Percentiles rank a stretch among this genome's conserved stretches.
Conservation (phyloP, 2,797 vertebrate genomes). For the Sphaeramia orbicularis region DNA sequence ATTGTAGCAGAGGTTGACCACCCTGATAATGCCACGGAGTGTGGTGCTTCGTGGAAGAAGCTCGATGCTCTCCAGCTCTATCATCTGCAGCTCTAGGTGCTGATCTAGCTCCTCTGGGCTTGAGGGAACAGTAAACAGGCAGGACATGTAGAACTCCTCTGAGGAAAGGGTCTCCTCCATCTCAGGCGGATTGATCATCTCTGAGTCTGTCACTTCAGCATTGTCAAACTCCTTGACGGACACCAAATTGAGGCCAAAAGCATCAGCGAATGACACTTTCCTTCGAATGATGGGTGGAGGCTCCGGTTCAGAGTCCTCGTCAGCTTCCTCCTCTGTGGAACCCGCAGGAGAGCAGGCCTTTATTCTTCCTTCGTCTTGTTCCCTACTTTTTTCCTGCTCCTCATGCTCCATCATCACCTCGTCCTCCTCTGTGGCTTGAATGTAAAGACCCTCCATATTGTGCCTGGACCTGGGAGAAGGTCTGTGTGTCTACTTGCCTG, state of each 20-base stretch:
- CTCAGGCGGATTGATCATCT: slow-evolving; percentile 58
- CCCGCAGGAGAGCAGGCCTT: slow-evolving; percentile 83
- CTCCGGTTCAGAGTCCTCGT: slow-evolving; percentile 87
- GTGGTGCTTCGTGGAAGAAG: slow-evolving; percentile 87
- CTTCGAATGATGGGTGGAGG: slow-evolving; percentile 79
- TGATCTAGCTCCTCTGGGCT: slow-evolving; percentile 87
- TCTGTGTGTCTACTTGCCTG: no score
- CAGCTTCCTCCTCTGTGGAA: slow-evolving; percentile 82
- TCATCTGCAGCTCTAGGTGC: slow-evolving; percentile 87
- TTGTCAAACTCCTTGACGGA: slow-evolving; percentile 95
- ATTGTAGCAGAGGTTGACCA: slow-evolving; percentile 92
- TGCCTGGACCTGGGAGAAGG: slow-evolving; percentile 76
- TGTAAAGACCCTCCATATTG: slow-evolving; percentile 84
- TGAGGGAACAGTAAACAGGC: slow-evolving; percentile 87
- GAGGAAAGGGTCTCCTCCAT: slow-evolving; percentile 61
- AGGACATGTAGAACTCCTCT: slow-evolving; percentile 89
- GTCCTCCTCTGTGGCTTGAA: slow-evolving; percentile 76
- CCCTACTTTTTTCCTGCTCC: slow-evolving; percentile 27
- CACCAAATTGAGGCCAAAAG: slow-evolving; percentile 94
- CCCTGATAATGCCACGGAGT: slow-evolving; percentile 90
- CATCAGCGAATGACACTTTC: slow-evolving; percentile 97
- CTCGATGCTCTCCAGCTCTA: slow-evolving; percentile 89
- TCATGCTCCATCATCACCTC: slow-evolving; percentile 64
- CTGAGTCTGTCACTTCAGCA: slow-evolving; percentile 70
- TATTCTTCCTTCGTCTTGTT: slow-evolving; percentile 77